A percentile compares a stretch with the other conserved stretches of the same genome.
Conservation (phyloP, 2,113 vertebrate species). For the Austrofundulus limnaeus region DNA sequence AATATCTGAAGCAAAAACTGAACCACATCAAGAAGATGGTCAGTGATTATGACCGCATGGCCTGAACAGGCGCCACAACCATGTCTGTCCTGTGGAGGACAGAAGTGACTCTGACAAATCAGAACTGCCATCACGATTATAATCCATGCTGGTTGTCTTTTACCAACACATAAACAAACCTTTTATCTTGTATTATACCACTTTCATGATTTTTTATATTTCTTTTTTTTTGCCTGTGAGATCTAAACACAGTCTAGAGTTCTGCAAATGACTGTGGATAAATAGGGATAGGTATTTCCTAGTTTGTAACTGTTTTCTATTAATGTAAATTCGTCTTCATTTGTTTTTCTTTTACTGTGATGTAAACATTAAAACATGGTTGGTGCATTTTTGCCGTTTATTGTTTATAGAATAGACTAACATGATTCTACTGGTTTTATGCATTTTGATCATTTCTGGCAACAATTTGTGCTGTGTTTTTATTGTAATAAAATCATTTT, state of each 20-base stretch:
- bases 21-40: constrained; percentile 90
- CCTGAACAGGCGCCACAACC: constrained; percentile 47
- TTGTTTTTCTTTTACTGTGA: constrained; percentile 15
- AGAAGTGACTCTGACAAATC: too few relatives aligned
- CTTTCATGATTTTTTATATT: constrained; percentile 38
- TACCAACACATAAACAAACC: not conserved
- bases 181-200: not conserved
- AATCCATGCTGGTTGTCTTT: constrained; percentile 8
- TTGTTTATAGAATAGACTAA: not conserved
- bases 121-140: not conserved
- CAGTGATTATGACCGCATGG: constrained; percentile 79
- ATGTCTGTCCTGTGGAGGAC: not conserved
- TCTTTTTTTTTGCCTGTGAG: too few relatives aligned
- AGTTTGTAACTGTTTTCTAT: not conserved
- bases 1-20: constrained; percentile 86
- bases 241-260: not conserved
- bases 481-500: constrained; percentile 57
- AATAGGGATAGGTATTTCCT: not conserved
- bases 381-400: not conserved
- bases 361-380: constrained; percentile 43
- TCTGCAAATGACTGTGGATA: not conserved
- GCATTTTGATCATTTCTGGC: constrained; percentile 18
- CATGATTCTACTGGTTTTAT: not conserved
- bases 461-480: constrained; percentile 36
- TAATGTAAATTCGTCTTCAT: not conserved